A percentile compares a stretch with the other conserved stretches of the same genome.
phyloP scores from a whole-genome alignment of 23 tunicate genomes.

The Oikopleura vanhoeffeni region DNA sequence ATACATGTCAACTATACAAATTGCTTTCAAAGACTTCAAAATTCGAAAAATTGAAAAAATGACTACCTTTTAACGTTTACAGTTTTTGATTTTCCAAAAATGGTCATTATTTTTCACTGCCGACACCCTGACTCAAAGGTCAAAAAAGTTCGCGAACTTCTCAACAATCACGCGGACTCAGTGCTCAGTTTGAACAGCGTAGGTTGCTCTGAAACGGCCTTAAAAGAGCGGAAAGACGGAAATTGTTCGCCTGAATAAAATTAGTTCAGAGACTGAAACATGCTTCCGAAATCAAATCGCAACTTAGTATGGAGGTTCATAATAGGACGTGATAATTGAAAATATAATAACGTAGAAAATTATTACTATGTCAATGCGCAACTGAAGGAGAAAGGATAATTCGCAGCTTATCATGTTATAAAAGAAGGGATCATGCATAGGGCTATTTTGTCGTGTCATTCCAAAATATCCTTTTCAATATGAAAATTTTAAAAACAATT shows the following conservation, averaged over 20 bases:
- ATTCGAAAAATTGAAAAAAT: no score
- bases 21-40: no score
- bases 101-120: no score
- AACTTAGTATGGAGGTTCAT: slow-evolving; percentile 52
- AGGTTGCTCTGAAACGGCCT: slow-evolving; percentile 36
- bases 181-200: slow-evolving; percentile 48
- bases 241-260: no score
- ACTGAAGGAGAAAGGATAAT: slow-evolving; percentile 86
- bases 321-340: slow-evolving; percentile 63
- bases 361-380: slow-evolving; percentile 72
- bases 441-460: no score
- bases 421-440: no score
- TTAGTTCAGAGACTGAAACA: background rate
- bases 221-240: slow-evolving; percentile 92
- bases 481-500: no score
- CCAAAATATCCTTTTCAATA: no score
- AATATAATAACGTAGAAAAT: slow-evolving; percentile 44
- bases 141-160: slow-evolving; percentile 34
- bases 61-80: no score
- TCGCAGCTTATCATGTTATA: slow-evolving; percentile 92
- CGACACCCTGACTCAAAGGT: no score
- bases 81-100: no score
- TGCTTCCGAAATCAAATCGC: background rate
- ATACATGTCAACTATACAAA: no score
- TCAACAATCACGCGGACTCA: slow-evolving; percentile 44